Conservation (phyloP, 2,888 invertebrate genomes). For the Margaritifera margaritifera region DNA sequence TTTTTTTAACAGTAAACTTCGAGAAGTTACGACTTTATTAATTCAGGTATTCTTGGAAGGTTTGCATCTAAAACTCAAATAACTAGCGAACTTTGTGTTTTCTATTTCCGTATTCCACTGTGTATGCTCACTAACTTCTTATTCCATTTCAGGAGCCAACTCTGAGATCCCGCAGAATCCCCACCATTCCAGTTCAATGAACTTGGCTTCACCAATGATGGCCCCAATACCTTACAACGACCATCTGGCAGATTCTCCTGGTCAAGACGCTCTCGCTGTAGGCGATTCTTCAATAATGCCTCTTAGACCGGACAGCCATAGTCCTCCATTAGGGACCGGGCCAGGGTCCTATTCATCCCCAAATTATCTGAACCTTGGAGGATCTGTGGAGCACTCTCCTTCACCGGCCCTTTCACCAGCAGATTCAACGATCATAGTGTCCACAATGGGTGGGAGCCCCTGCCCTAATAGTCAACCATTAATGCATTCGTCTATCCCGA, state of each 20-base stretch:
- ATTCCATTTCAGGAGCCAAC: slow-evolving; percentile 19
- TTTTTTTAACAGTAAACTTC: not conserved
- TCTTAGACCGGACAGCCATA: slow-evolving; percentile 21
- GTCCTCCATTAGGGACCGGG: slow-evolving; percentile 26
- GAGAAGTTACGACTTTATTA: not conserved
- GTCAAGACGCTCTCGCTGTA: slow-evolving; percentile 19
- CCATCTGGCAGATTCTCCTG: slow-evolving; percentile 10
- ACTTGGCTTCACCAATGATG: slow-evolving; percentile 11
- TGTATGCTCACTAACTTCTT: not conserved
- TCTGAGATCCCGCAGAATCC: slow-evolving; percentile 8
- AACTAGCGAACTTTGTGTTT: not conserved
- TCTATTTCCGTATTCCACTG: not conserved
- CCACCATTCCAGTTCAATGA: slow-evolving; percentile 3
- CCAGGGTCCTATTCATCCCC: not conserved
- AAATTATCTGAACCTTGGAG: slow-evolving; percentile 8
- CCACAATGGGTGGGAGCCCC: slow-evolving; percentile 26
- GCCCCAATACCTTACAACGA: slow-evolving; percentile 32
- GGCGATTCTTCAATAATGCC: slow-evolving; percentile 8
- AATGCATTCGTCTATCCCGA: not conserved
- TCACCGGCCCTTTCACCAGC: slow-evolving; percentile 39
- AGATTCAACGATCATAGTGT: slow-evolving; percentile 39
- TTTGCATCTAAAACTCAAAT: no score
- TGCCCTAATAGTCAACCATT: slow-evolving; percentile 11
- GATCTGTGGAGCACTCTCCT: slow-evolving; percentile 37
- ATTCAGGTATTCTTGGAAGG: no score